Percentiles rank a stretch among this genome's conserved stretches.
These are phyloP conservation scores for Lasioglossum oenotherae DNA, from an alignment of 2,888 invertebrate genomes.

Conservation along the genomic window DNA sequence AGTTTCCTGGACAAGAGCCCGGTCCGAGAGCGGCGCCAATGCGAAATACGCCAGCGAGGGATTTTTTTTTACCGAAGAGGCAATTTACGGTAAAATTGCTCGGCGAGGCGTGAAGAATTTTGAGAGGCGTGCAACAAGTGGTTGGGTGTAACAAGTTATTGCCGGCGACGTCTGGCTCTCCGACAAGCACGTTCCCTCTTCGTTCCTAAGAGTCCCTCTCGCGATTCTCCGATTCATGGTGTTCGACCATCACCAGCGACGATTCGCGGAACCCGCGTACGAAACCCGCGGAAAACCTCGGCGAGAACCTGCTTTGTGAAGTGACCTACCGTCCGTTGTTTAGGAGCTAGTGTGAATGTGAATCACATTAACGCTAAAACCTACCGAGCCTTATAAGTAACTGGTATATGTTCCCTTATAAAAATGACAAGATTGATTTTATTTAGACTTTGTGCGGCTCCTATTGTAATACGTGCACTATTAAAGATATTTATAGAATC, in stretches of 20 bases:
- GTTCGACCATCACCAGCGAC: slow-evolving; percentile 38
- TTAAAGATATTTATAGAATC: too few relatives aligned
- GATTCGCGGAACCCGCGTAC: background rate
- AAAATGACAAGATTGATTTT: too few relatives aligned
- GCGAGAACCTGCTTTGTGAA: background rate
- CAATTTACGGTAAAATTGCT: slow-evolving; percentile 80
- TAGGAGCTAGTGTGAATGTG: background rate
- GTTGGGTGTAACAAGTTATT: slow-evolving; percentile 82
- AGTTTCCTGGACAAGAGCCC: slow-evolving; percentile 51
- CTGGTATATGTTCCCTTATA: too few relatives aligned
- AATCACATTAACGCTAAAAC: too few relatives aligned
- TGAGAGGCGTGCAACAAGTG: slow-evolving; percentile 82
- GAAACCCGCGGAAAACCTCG: background rate
- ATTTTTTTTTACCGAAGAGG: slow-evolving; percentile 73
- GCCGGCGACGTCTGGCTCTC: slow-evolving; percentile 74
- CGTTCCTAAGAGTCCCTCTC: slow-evolving; percentile 43
- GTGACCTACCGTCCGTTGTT: background rate
- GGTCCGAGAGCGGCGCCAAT: slow-evolving; percentile 67
- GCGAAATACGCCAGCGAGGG: slow-evolving; percentile 65
- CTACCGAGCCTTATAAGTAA: too few relatives aligned
- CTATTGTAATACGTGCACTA: too few relatives aligned
- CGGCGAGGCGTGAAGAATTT: slow-evolving; percentile 81
- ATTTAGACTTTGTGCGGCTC: too few relatives aligned
- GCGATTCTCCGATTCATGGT: slow-evolving; percentile 59
- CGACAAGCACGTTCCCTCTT: slow-evolving; percentile 62